Conservation (phyloP, 2,797 vertebrate species). For the Poeciliopsis infans region DNA sequence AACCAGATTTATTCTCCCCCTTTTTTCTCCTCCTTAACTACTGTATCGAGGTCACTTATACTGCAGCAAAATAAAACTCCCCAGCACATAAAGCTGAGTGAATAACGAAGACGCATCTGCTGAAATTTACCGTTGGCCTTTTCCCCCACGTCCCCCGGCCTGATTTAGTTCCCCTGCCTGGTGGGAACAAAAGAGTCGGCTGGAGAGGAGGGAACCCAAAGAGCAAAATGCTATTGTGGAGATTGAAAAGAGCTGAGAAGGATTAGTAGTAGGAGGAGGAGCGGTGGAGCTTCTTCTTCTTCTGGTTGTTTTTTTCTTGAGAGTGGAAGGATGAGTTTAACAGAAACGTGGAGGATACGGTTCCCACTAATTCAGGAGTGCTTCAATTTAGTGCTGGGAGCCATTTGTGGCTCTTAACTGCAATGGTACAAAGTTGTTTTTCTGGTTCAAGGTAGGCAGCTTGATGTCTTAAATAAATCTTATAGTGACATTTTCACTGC, state of each 20-base stretch:
- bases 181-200: constrained; percentile 56
- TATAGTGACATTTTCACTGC: no score
- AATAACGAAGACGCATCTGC: constrained; percentile 22
- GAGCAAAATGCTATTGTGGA: constrained; percentile 49
- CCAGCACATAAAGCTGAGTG: constrained; percentile 1
- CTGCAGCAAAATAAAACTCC: background rate
- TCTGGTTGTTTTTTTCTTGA: constrained; percentile 2
- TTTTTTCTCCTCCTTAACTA: background rate
- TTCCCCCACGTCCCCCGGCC: constrained; percentile 14
- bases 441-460: no score
- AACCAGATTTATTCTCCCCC: background rate
- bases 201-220: constrained; percentile 41
- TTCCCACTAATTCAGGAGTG: background rate
- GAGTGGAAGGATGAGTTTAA: constrained; percentile 3
- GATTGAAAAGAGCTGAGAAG: constrained; percentile 50
- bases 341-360: background rate
- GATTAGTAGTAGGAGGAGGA: constrained; percentile 17
- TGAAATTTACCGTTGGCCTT: constrained; percentile 49
- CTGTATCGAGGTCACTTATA: background rate
- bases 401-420: no score
- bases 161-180: constrained; percentile 59
- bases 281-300: constrained; percentile 17
- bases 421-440: no score
- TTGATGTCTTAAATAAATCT: no score
- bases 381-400: no score